phyloP scores from a whole-genome alignment of 2,113 vertebrate genomes.

The Agapornis roseicollis region DNA sequence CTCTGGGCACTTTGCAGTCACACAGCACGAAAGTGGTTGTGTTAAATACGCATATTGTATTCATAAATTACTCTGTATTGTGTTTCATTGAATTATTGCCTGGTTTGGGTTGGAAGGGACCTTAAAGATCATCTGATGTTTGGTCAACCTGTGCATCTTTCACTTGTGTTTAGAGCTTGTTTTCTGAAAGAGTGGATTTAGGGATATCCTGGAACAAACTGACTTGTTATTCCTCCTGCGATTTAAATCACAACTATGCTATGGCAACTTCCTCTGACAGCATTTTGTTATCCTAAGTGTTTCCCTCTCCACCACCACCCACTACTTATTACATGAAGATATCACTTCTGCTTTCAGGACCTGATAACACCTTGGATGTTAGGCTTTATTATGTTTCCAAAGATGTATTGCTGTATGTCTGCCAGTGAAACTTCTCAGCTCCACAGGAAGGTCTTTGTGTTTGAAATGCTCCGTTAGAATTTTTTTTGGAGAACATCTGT shows the following conservation, averaged over 20 bases:
- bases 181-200: background rate
- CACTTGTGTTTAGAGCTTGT: background rate
- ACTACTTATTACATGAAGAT: constrained; percentile 13
- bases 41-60: background rate
- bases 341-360: constrained; percentile 45
- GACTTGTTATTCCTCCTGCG: background rate
- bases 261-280: background rate
- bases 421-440: constrained; percentile 55
- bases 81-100: background rate
- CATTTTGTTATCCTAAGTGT: background rate
- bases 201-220: background rate
- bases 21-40: background rate
- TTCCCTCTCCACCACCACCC: background rate
- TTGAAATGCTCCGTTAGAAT: constrained; percentile 48
- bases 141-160: background rate
- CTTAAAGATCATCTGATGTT: background rate
- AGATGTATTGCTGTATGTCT: constrained; percentile 3
- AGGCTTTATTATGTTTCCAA: constrained; percentile 38
- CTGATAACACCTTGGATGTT: constrained; percentile 46
- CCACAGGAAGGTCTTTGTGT: constrained; percentile 66
- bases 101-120: background rate
- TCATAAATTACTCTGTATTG: background rate
- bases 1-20: background rate
- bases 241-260: background rate
- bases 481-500: constrained; percentile 62